phyloP scores from a whole-genome alignment of 2,797 vertebrate species.

The Stomatorhinus walkeri region DNA sequence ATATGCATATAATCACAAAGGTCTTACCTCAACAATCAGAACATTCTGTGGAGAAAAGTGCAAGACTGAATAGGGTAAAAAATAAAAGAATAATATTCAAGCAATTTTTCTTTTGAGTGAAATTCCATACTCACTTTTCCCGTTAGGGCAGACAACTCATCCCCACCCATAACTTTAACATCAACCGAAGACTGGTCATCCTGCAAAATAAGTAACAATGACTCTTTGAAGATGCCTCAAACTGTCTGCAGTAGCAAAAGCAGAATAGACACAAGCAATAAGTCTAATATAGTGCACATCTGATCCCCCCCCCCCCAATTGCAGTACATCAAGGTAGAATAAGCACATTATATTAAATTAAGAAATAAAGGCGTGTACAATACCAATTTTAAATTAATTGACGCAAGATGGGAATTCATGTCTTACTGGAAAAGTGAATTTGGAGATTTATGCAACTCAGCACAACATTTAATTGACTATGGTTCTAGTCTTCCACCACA shows the following conservation, averaged over 20 bases:
- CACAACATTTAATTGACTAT: background rate
- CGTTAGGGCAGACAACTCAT: conserved; percentile 61
- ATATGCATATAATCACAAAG: background rate
- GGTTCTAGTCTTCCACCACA: background rate
- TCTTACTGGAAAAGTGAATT: background rate
- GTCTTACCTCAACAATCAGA: conserved; percentile 76
- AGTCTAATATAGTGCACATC: background rate
- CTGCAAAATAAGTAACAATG: conserved; percentile 36
- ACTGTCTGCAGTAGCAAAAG: background rate
- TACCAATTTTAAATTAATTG: background rate
- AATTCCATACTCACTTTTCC: conserved; percentile 59
- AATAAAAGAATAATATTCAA: background rate
- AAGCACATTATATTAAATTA: background rate
- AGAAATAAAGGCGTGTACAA: background rate
- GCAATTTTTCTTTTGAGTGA: background rate
- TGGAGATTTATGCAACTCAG: background rate
- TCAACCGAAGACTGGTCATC: conserved; percentile 64
- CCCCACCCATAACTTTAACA: conserved; percentile 68
- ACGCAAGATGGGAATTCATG: background rate
- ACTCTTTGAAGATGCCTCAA: background rate
- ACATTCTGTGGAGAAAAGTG: conserved; percentile 61
- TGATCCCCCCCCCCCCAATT: background rate
- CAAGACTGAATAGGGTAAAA: background rate
- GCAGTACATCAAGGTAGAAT: background rate
- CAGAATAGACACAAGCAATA: background rate